These are phyloP conservation scores for Diachasmimorpha longicaudata DNA, from an alignment of 1,140 invertebrate genomes.

Conservation along the genomic window DNA sequence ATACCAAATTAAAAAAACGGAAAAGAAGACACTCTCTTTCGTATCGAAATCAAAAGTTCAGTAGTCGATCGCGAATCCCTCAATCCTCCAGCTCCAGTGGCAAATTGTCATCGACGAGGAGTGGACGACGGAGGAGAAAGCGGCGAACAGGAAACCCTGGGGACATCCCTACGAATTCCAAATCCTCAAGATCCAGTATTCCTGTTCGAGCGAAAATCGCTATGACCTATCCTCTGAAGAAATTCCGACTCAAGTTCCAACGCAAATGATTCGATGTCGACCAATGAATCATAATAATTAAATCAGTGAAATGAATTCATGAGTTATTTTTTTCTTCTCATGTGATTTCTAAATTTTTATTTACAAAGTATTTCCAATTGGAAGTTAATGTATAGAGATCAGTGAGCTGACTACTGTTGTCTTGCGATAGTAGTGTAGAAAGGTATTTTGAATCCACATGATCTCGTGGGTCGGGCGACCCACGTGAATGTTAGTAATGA, in stretches of 20 bases:
- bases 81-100: conserved; percentile 24
- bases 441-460: too few species aligned
- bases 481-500: too few species aligned
- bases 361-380: too few species aligned
- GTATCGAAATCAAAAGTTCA: conserved; percentile 41
- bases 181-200: background rate
- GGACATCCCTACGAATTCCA: background rate
- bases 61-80: conserved; percentile 27
- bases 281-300: too few species aligned
- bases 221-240: background rate
- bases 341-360: too few species aligned
- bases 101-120: background rate
- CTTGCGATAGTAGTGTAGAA: too few species aligned
- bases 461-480: too few species aligned
- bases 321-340: too few species aligned
- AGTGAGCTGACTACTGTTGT: too few species aligned
- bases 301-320: too few species aligned
- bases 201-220: background rate
- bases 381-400: too few species aligned
- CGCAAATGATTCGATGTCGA: background rate
- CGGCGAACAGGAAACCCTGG: background rate
- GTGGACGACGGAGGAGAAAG: background rate
- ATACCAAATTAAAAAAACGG: conserved; percentile 25
- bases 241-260: background rate
- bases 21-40: conserved; percentile 41